Percentiles rank a stretch among this genome's conserved stretches.
These are phyloP conservation scores for Gracilinanus agilis DNA, from an alignment of 2,113 vertebrate genomes.

Conservation along the genomic window DNA sequence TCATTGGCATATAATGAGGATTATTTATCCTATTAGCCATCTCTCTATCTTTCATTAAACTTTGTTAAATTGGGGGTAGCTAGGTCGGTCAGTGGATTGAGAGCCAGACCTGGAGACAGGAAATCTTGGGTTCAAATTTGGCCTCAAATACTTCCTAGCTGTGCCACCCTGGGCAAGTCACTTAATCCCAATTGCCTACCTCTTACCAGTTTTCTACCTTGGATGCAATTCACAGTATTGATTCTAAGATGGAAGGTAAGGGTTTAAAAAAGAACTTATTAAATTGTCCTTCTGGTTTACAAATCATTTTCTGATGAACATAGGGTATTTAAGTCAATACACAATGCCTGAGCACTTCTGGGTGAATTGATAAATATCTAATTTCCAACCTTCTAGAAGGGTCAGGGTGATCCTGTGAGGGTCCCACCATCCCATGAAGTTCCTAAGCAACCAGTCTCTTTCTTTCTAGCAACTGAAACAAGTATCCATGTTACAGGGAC, in stretches of 20 bases:
- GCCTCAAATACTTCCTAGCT: too few species aligned
- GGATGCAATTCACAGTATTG: too few species aligned
- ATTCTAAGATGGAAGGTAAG: too few species aligned
- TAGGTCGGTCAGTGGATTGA: too few species aligned
- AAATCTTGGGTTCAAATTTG: too few species aligned
- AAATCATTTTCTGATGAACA: background rate
- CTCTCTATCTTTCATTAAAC: background rate
- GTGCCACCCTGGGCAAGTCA: too few species aligned
- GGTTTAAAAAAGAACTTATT: too few species aligned
- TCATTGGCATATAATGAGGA: background rate
- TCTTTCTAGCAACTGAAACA: background rate
- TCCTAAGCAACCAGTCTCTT: background rate
- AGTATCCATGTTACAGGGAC: background rate
- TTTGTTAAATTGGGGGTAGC: too few species aligned
- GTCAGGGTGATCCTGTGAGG: background rate
- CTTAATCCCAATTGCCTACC: too few species aligned
- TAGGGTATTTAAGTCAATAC: background rate
- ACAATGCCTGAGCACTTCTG: background rate
- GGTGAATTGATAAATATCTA: background rate
- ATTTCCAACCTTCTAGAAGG: background rate
- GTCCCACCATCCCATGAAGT: background rate
- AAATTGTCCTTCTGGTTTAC: background rate
- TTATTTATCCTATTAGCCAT: background rate
- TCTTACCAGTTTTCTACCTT: too few species aligned
- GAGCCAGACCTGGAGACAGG: too few species aligned